Percentiles rank a stretch among this genome's conserved stretches.
These are phyloP conservation scores for Tineola bisselliella DNA, from an alignment of 2,888 invertebrate species.

Conservation along the genomic window DNA sequence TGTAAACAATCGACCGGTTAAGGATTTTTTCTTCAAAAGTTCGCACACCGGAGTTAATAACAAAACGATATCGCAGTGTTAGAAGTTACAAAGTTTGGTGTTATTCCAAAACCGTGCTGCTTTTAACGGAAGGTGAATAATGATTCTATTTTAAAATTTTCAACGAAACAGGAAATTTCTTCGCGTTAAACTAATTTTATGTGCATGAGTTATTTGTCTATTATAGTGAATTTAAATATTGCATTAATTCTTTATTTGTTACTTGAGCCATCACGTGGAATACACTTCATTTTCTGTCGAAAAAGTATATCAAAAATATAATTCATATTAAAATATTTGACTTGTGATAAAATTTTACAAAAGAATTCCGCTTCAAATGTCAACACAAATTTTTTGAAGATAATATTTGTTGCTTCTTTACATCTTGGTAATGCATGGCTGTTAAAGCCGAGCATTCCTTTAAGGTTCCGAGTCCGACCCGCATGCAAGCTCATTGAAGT, in stretches of 20 bases:
- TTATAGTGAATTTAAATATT: too few species aligned
- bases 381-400: neutral
- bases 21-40: neutral
- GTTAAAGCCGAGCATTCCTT: neutral
- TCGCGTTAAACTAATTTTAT: neutral
- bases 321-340: too few species aligned
- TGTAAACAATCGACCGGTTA: neutral
- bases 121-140: neutral
- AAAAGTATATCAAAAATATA: too few species aligned
- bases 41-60: neutral
- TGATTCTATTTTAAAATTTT: neutral
- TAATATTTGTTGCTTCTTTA: too few species aligned
- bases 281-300: too few species aligned
- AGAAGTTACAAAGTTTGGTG: neutral
- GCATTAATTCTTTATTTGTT: too few species aligned
- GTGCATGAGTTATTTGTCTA: neutral
- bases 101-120: neutral
- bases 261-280: too few species aligned
- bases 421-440: neutral
- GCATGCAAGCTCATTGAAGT: constrained; percentile 32
- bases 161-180: neutral
- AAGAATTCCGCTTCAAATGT: too few species aligned
- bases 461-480: constrained; percentile 14
- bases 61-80: neutral
- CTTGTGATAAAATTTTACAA: too few species aligned